These are phyloP conservation scores for Toxotes jaculatrix DNA, from an alignment of 2,113 vertebrate species.

Conservation along the genomic window DNA sequence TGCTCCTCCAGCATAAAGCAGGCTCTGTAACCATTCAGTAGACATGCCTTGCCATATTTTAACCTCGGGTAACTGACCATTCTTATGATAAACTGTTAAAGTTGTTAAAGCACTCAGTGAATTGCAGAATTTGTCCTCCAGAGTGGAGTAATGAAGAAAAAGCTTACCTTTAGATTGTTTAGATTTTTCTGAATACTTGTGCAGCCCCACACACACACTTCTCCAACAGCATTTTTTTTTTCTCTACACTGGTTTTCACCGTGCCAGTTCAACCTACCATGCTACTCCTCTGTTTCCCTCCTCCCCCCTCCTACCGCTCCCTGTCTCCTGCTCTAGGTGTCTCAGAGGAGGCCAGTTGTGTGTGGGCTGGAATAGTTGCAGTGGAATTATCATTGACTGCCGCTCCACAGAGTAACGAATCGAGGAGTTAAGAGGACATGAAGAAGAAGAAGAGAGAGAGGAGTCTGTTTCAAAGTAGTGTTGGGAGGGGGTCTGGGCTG, in stretches of 20 bases:
- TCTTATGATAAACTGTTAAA: background rate
- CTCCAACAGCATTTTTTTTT: background rate
- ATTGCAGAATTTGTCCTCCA: background rate
- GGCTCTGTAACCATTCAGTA: background rate
- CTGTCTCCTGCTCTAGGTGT: conserved; percentile 35
- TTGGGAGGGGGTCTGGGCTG: background rate
- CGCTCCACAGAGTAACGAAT: conserved; percentile 25
- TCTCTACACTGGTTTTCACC: conserved; percentile 34
- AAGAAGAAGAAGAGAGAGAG: background rate
- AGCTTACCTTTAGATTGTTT: background rate
- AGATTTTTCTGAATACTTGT: background rate
- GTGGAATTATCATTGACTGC: conserved; percentile 52
- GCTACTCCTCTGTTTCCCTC: conserved; percentile 40
- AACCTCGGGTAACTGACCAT: background rate
- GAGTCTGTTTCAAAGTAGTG: background rate
- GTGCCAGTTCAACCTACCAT: conserved; percentile 72
- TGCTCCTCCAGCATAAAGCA: background rate
- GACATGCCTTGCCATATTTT: background rate
- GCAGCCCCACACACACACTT: conserved; percentile 2
- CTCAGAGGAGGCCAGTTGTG: conserved; percentile 41
- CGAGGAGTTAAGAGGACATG: conserved; percentile 5
- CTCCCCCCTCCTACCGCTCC: conserved; percentile 43
- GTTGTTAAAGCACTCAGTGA: background rate
- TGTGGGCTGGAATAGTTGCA: conserved; percentile 62
- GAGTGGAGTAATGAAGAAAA: background rate